phyloP scores from a whole-genome alignment of 2,888 invertebrate species.

The Ophion ventricosus region DNA sequence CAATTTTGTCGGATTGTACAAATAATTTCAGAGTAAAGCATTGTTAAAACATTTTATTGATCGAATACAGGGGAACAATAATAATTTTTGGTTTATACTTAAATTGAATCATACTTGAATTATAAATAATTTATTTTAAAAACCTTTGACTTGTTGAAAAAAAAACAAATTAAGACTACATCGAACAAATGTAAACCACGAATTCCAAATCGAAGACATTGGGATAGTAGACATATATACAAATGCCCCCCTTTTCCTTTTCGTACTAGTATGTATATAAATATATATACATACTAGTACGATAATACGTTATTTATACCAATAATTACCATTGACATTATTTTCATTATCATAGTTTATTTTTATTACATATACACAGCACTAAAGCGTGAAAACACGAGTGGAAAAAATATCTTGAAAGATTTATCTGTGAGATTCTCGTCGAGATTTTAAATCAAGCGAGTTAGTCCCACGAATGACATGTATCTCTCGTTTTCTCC shows the following conservation, averaged over 20 bases:
- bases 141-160: too few species aligned
- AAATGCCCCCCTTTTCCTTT: too few species aligned
- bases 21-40: not conserved
- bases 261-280: too few species aligned
- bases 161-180: too few species aligned
- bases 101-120: too few species aligned
- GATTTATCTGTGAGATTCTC: not conserved
- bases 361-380: too few species aligned
- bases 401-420: not conserved
- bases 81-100: too few species aligned
- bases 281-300: not conserved
- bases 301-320: not conserved
- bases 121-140: too few species aligned
- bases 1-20: not conserved
- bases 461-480: conserved; percentile 10
- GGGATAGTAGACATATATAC: too few species aligned
- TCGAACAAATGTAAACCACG: too few species aligned
- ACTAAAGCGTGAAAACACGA: not conserved
- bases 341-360: too few species aligned
- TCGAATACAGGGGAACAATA: not conserved
- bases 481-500: not conserved
- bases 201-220: too few species aligned
- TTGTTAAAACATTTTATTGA: not conserved
- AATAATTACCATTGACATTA: not conserved
- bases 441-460: conserved; percentile 12